Evolutionary conservation across 2,888 invertebrate species (phyloP).

Genomic region (Fragum sueziense): DNA sequence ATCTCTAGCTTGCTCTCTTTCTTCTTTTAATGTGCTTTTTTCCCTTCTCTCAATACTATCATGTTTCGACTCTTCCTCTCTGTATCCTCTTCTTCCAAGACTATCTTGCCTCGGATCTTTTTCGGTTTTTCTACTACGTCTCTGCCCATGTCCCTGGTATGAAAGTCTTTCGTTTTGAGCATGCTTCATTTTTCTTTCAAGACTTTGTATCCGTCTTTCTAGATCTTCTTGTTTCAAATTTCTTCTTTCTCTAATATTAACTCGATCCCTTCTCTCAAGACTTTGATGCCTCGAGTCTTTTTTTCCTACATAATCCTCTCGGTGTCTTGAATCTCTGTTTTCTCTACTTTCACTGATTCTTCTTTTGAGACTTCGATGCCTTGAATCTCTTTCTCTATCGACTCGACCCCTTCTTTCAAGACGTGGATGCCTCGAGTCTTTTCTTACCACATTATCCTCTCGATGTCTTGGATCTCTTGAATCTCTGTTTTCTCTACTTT

Average conservation of each 20-base stretch:
- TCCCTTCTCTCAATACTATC: too few species aligned
- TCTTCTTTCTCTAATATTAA: background rate
- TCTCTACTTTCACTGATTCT: background rate
- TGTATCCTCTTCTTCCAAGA: too few species aligned
- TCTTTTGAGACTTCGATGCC: background rate
- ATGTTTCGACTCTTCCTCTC: too few species aligned
- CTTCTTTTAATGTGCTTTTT: too few species aligned
- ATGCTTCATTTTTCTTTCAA: too few species aligned
- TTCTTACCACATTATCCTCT: background rate
- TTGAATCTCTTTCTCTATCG: background rate
- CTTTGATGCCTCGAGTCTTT: background rate
- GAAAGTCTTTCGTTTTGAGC: too few species aligned
- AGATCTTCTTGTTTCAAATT: too few species aligned
- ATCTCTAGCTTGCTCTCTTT: background rate
- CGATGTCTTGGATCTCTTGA: background rate
- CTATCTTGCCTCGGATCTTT: too few species aligned
- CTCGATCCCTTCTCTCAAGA: slow-evolving; percentile 1
- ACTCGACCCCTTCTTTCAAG: background rate
- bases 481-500: background rate
- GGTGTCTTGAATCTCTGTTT: background rate
- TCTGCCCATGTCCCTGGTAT: too few species aligned
- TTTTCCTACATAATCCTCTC: too few species aligned
- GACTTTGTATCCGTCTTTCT: too few species aligned
- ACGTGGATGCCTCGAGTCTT: background rate
- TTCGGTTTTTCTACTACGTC: too few species aligned